Conservation (phyloP, 2,113 vertebrate species). For the Chaetura pelagica region DNA sequence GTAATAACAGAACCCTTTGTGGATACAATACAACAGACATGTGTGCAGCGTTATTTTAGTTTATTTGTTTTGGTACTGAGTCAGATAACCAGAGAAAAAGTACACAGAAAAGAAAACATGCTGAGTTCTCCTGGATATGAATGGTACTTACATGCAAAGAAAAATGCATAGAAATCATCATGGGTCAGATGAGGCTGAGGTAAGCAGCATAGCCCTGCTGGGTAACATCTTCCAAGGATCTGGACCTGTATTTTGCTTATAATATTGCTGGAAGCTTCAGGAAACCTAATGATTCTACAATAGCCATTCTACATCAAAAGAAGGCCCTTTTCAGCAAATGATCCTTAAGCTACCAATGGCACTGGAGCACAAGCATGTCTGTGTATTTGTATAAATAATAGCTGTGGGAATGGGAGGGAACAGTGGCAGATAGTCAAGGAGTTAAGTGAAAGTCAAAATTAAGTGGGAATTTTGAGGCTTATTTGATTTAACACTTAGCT, state of each 20-base stretch:
- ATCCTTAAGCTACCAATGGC: not conserved
- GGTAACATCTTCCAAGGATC: not conserved
- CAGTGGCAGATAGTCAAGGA: constrained; percentile 47
- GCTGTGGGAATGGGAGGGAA: constrained; percentile 35
- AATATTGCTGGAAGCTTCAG: not conserved
- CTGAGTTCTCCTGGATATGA: not conserved
- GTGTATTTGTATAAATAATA: constrained; percentile 54
- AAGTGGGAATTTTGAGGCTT: constrained; percentile 67
- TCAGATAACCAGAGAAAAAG: constrained; percentile 58
- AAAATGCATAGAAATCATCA: not conserved
- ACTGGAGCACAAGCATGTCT: not conserved
- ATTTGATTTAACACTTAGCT: constrained; percentile 58
- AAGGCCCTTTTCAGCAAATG: not conserved
- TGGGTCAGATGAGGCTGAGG: not conserved
- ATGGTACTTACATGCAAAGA: not conserved
- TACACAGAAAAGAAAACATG: constrained; percentile 38
- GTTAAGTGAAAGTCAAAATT: constrained; percentile 66
- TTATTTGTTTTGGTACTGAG: constrained; percentile 70
- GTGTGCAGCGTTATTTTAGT: constrained; percentile 65
- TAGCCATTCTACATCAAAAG: not conserved
- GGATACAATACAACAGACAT: constrained; percentile 44
- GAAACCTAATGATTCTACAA: not conserved
- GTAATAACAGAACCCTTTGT: constrained; percentile 73
- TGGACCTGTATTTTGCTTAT: not conserved
- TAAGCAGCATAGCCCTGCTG: not conserved